Conservation (phyloP, 2,888 invertebrate species). For the Tolmerus cingulatus region DNA sequence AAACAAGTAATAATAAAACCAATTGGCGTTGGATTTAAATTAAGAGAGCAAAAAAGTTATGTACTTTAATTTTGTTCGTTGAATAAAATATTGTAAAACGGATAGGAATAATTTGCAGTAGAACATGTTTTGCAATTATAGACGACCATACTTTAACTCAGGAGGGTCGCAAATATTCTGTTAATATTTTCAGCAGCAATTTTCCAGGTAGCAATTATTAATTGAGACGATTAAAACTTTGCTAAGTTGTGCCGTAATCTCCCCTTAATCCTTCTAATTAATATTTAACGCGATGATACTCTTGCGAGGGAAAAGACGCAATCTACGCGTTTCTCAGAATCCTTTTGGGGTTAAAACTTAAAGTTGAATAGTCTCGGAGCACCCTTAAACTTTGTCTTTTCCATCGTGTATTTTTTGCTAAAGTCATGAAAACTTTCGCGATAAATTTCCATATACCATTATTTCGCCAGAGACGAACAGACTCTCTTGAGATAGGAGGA, state of each 20-base stretch:
- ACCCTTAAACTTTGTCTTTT: not conserved
- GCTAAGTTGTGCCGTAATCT: not conserved
- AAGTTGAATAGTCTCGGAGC: not conserved
- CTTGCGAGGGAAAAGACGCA: not conserved
- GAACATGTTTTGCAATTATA: not conserved
- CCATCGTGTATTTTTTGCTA: not conserved
- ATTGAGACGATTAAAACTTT: not conserved
- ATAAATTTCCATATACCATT: not conserved
- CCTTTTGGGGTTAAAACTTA: not conserved
- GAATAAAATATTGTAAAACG: not conserved
- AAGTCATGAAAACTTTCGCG: not conserved
- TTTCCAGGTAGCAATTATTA: not conserved
- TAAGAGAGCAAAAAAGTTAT: too few relatives aligned
- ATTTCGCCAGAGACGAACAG: not conserved
- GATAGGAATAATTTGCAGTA: not conserved
- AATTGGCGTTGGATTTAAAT: too few relatives aligned
- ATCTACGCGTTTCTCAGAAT: not conserved
- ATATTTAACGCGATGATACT: not conserved
- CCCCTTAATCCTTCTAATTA: not conserved
- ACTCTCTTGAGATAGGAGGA: not conserved
- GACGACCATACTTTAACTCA: not conserved
- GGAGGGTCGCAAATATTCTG: not conserved
- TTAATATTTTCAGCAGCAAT: not conserved
- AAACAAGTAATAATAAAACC: too few relatives aligned
- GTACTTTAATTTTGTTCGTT: not conserved